Conservation (phyloP, 2,888 invertebrate species). For the Phalera bucephala region DNA sequence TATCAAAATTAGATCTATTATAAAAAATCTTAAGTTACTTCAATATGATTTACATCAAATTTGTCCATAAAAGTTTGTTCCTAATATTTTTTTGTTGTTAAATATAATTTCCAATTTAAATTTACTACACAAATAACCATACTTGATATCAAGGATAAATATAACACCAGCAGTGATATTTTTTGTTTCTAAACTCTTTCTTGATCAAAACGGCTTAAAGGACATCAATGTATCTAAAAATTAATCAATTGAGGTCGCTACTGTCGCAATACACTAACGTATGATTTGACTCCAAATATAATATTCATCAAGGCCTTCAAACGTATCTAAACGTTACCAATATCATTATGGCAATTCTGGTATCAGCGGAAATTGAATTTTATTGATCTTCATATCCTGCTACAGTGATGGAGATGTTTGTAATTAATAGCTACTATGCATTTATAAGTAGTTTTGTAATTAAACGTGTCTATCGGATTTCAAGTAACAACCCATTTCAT, state of each 20-base stretch:
- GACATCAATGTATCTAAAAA: constrained; percentile 3
- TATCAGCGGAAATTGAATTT: constrained; percentile 31
- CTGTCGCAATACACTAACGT: constrained; percentile 8
- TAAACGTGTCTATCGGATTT: not conserved
- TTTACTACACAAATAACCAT: no score
- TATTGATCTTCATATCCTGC: constrained; percentile 27
- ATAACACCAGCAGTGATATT: no score
- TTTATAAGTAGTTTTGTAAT: not conserved
- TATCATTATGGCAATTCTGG: constrained; percentile 24
- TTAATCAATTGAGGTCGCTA: constrained; percentile 17
- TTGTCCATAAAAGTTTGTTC: no score
- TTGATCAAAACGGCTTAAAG: not conserved
- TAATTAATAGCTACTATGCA: not conserved
- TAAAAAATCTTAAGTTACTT: no score
- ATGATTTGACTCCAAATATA: constrained; percentile 9
- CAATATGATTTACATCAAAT: no score
- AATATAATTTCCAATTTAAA: no score
- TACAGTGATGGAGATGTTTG: constrained; percentile 7
- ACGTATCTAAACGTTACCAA: constrained; percentile 8
- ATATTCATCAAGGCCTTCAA: constrained; percentile 23
- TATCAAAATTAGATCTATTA: not conserved
- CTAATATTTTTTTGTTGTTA: no score
- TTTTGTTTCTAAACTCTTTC: not conserved
- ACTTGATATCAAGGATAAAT: no score
- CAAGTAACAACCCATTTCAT: not conserved